phyloP scores from a whole-genome alignment of 2,113 vertebrate genomes.

The Microtus ochrogaster region DNA sequence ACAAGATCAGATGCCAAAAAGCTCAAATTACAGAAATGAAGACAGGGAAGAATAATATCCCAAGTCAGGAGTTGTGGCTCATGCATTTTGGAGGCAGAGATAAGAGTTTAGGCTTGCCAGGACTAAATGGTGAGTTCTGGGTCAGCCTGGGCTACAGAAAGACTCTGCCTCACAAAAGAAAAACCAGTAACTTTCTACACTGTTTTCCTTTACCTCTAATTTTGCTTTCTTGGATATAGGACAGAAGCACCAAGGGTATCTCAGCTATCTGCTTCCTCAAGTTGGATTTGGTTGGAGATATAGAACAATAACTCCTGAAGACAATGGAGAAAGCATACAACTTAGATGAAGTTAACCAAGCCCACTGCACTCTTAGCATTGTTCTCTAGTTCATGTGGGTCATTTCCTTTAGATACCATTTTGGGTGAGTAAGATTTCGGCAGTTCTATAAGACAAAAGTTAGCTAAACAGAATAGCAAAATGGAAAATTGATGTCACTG shows the following conservation, averaged over 20 bases:
- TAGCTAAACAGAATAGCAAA: slow-evolving; percentile 82
- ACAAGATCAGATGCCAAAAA: slow-evolving; percentile 31
- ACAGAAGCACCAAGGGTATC: slow-evolving; percentile 12
- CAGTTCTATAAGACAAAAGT: slow-evolving; percentile 76
- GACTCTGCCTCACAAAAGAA: neutral
- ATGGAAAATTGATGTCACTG: slow-evolving; percentile 78
- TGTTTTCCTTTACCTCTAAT: slow-evolving; percentile 60
- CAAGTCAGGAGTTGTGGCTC: neutral
- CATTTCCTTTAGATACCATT: slow-evolving; percentile 78
- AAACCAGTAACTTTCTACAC: slow-evolving; percentile 17
- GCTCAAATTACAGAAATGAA: neutral
- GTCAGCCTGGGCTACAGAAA: neutral
- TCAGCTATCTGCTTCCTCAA: slow-evolving; percentile 7
- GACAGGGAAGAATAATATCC: slow-evolving; percentile 48
- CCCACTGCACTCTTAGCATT: slow-evolving; percentile 56
- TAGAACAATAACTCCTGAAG: slow-evolving; percentile 47
- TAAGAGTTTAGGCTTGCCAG: neutral
- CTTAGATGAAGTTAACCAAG: slow-evolving; percentile 69
- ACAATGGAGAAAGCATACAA: slow-evolving; percentile 39
- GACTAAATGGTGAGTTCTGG: neutral
- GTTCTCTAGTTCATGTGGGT: slow-evolving; percentile 64
- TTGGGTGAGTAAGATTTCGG: slow-evolving; percentile 76
- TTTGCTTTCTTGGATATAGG: slow-evolving; percentile 64
- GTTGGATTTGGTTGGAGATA: slow-evolving; percentile 19
- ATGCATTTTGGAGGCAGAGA: neutral